phyloP scores from a whole-genome alignment of 2,888 invertebrate species.

The Ecliptopera silaceata region DNA sequence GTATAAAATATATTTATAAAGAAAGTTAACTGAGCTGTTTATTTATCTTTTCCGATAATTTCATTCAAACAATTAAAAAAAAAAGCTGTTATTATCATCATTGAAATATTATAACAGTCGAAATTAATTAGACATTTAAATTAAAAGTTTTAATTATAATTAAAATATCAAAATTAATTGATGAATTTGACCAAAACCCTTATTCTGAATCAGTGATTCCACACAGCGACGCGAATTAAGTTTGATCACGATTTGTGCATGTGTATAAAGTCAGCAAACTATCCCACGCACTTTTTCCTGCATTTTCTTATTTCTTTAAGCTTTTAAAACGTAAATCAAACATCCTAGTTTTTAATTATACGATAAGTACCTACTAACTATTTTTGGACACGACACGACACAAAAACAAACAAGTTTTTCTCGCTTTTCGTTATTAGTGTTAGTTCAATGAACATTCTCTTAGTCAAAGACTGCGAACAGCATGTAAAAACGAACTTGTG shows the following conservation, averaged over 20 bases:
- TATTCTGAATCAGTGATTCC: conserved; percentile 17
- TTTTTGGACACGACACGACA: no score
- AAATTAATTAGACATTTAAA: no score
- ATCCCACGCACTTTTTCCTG: conserved; percentile 14
- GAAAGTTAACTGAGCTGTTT: no score
- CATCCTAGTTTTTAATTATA: background rate
- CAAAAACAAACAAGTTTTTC: background rate
- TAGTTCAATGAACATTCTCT: conserved; percentile 56
- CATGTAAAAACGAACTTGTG: conserved; percentile 67
- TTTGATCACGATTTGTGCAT: conserved; percentile 10
- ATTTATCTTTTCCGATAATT: no score
- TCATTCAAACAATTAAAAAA: no score
- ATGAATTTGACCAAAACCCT: no score
- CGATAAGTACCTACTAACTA: background rate
- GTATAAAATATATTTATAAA: no score
- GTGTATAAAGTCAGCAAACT: conserved; percentile 1
- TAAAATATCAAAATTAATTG: background rate
- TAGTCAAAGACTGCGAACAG: conserved; percentile 58
- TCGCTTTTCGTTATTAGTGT: background rate
- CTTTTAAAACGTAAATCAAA: background rate
- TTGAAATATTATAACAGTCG: no score
- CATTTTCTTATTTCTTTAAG: background rate
- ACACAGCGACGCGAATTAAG: conserved; percentile 13
- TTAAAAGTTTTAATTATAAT: no score
- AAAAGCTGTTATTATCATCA: no score